These are phyloP conservation scores for Tachystola acroxantha DNA, from an alignment of 2,888 invertebrate genomes.

Conservation along the genomic window DNA sequence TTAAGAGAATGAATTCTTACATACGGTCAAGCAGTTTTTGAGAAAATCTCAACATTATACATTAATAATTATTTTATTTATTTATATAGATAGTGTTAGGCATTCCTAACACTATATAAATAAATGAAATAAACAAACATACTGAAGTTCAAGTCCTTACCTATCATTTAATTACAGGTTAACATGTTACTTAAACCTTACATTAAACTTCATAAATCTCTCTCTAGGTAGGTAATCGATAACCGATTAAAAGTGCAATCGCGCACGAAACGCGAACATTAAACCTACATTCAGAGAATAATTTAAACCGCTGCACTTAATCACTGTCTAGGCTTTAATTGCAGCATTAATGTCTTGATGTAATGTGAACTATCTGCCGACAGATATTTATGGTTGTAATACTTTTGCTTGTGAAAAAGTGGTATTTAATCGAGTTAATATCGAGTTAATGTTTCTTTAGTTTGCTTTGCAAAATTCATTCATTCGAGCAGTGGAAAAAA, in stretches of 20 bases:
- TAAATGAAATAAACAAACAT: too few relatives aligned
- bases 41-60: too few relatives aligned
- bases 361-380: constrained; percentile 20
- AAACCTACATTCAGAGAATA: constrained; percentile 13
- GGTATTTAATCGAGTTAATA: background rate
- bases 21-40: too few relatives aligned
- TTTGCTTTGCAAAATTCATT: background rate
- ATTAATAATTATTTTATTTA: too few relatives aligned
- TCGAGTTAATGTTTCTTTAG: too few relatives aligned
- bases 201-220: constrained; percentile 21
- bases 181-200: constrained; percentile 19
- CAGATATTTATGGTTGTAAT: constrained; percentile 32
- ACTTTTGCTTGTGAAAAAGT: constrained; percentile 13
- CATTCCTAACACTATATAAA: too few relatives aligned
- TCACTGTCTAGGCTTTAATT: constrained; percentile 34
- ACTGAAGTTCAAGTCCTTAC: constrained; percentile 16
- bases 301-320: constrained; percentile 20
- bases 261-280: constrained; percentile 16
- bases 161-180: constrained; percentile 25
- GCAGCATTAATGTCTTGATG: constrained; percentile 28
- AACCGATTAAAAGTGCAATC: constrained; percentile 26
- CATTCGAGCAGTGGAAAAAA: too few relatives aligned
- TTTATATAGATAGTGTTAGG: too few relatives aligned
- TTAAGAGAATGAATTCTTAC: too few relatives aligned
- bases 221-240: constrained; percentile 16